A percentile compares a stretch with the other conserved stretches of the same genome.
Evolutionary conservation across 2,113 vertebrate species (phyloP).

Genomic region (Danionella cerebrum): DNA sequence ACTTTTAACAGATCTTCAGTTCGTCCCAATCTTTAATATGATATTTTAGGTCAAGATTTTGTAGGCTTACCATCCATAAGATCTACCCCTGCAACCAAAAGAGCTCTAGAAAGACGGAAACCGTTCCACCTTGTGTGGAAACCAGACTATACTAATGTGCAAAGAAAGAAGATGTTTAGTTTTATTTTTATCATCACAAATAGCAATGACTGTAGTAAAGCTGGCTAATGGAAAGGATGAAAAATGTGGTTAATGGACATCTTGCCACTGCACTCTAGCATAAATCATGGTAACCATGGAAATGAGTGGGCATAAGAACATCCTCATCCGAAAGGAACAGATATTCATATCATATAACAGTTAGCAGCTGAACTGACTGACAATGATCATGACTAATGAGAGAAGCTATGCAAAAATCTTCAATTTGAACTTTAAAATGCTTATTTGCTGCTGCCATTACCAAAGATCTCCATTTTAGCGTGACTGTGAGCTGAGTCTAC

Average conservation of each 20-base stretch:
- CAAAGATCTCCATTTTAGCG: no score
- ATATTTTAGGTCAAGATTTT: no score
- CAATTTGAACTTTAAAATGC: no score
- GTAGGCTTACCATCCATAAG: no score
- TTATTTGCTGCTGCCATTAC: no score
- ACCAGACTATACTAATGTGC: background rate
- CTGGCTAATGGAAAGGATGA: background rate
- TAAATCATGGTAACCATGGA: constrained; percentile 17
- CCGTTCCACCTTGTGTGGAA: background rate
- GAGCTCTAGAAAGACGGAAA: background rate
- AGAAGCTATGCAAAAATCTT: background rate
- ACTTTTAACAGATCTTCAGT: no score
- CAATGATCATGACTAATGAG: background rate
- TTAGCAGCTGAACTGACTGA: background rate
- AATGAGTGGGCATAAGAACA: constrained; percentile 2
- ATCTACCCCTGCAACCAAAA: no score
- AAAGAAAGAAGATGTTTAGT: no score
- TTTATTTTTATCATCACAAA: no score
- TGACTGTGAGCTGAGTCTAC: no score
- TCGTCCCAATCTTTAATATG: no score
- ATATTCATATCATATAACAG: background rate
- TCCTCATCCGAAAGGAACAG: constrained; percentile 19
- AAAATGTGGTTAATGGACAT: background rate
- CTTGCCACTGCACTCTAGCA: constrained; percentile 4
- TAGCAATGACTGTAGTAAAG: background rate